Base-by-base conservation (phyloP, 2,797 vertebrate genomes). In the Salarias fasciatus region DNA sequence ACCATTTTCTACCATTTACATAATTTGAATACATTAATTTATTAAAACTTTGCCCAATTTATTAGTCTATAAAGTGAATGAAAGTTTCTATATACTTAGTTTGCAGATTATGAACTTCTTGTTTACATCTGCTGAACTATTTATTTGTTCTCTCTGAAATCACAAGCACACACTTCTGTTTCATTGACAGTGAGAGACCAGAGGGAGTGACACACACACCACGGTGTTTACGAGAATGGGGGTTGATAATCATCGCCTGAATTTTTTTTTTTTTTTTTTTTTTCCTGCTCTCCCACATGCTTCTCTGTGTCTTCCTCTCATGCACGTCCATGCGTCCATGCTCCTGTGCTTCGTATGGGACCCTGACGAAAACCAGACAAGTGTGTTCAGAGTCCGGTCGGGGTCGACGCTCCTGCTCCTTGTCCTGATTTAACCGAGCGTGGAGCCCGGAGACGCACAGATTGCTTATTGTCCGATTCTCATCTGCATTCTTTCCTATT, bases 401-500 rank as follows among this genome's bases (percentile, higher is more conserved):
- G n/a, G 65, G 50, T 8, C 49, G 6, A 62, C 3, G 42, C 36
- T 55, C 38, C 42, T 44, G 36, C 14, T 54, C 42, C 47, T 53
- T 74, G 74, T 83, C 18, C 72, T 31, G 47, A 51, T 71, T 14
- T 31, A 63, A 53, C 62, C 38, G 61, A 81, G 67, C 59, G 1
- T 50, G 52, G 7, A 43, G 64, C 38, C 55, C 24, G 12, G 28
- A 63, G 42, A 71, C 11, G 30, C 44, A 54, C 18, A 42, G 55
- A 58, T n/a, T 12, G 14, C 48, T 52, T 57, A 74, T 69, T 86
- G 70, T 79, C 47, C 56, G 43, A 61, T 72, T 69, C 60, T 67
- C 74, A 59, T 52, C 35, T 4, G 57, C 36, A 2, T 62, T 47
- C 50, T 60, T 80, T 76, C 66, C 72, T 62, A 44, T 82, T 65